Conservation (phyloP, 2,797 vertebrate genomes). For the Knipowitschia caucasica region DNA sequence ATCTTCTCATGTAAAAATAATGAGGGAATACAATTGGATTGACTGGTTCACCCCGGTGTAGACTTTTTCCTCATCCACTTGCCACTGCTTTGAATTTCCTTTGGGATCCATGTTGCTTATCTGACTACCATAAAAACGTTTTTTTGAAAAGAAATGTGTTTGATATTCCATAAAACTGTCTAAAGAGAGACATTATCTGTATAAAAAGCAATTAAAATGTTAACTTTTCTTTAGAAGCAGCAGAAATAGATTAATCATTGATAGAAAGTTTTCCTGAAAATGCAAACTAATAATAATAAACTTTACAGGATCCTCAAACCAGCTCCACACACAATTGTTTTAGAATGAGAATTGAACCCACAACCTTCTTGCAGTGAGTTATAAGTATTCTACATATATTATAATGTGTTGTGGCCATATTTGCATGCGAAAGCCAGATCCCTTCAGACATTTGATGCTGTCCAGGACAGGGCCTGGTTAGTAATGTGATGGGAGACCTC, state of each 20-base stretch:
- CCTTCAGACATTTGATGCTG: no score
- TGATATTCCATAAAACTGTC: background rate
- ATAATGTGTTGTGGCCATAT: no score
- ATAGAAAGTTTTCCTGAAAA: background rate
- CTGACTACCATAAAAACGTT: background rate
- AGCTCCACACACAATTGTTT: no score
- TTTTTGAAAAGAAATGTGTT: background rate
- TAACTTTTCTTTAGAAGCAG: background rate
- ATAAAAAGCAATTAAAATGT: background rate
- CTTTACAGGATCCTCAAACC: no score
- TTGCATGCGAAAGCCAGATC: no score
- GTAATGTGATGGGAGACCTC: no score
- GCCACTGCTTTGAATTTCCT: background rate
- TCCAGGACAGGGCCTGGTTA: no score
- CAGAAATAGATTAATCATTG: background rate
- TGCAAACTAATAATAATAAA: background rate
- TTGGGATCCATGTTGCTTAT: background rate
- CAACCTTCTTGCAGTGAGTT: no score
- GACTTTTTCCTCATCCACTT: background rate
- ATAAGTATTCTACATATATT: no score
- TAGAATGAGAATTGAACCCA: no score
- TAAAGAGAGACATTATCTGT: background rate
- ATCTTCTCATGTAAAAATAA: slow-evolving; percentile 9
- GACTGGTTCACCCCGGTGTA: background rate
- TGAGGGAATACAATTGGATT: background rate